A percentile compares a stretch with the other conserved stretches of the same genome.
Conservation (phyloP, 2,113 vertebrate species). For the Tychaedon coryphoeus region DNA sequence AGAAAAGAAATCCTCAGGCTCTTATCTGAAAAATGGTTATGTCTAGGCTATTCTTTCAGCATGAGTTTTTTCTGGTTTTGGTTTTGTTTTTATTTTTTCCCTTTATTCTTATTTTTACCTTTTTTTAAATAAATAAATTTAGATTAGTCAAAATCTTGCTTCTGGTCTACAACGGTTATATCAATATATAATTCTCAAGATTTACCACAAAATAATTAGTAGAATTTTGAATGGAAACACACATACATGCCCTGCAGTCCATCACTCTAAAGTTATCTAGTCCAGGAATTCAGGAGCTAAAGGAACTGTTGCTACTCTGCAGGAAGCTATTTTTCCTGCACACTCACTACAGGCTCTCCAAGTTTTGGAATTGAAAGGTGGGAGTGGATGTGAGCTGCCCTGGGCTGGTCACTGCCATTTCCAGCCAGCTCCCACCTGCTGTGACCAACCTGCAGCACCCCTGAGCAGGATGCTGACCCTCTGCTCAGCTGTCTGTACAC, state of each 20-base stretch:
- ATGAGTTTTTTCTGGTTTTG: fast-evolving
- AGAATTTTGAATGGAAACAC: background rate
- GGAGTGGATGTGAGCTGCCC: background rate
- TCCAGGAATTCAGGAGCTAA: background rate
- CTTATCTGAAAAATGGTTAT: background rate
- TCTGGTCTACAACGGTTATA: background rate
- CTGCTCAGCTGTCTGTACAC: background rate
- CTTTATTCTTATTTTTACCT: background rate
- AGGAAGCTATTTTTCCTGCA: background rate
- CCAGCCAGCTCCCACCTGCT: background rate
- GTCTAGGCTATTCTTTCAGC: background rate
- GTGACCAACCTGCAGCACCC: fast-evolving
- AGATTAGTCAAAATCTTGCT: background rate
- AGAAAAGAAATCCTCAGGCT: background rate
- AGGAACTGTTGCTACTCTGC: background rate
- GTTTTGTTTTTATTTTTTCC: background rate
- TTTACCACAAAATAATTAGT: background rate
- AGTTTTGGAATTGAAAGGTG: background rate
- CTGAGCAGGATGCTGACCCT: background rate
- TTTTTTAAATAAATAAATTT: background rate
- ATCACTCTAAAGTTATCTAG: background rate
- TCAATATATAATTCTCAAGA: background rate
- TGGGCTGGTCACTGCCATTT: background rate
- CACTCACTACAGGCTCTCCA: background rate
- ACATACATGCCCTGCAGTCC: background rate